phyloP scores from a whole-genome alignment of 2,113 vertebrate genomes.

The Andinoacara biseriatus region DNA sequence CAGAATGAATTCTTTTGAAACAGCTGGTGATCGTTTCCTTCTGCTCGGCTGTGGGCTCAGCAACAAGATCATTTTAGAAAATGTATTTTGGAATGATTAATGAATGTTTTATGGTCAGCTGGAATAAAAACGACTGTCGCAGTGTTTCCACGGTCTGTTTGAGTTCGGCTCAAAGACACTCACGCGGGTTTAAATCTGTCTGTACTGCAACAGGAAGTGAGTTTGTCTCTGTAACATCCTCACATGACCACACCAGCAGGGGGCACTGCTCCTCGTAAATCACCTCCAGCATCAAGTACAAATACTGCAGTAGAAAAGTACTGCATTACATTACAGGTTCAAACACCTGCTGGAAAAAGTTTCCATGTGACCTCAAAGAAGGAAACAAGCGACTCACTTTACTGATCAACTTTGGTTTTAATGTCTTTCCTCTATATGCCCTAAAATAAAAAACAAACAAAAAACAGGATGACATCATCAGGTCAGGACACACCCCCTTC shows the following conservation, averaged over 20 bases:
- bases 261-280: not conserved
- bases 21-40: not conserved
- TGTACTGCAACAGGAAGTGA: too few relatives aligned
- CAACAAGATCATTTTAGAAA: not conserved
- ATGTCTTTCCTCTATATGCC: constrained; percentile 29
- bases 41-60: not conserved
- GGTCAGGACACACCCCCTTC: not conserved
- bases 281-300: too few relatives aligned
- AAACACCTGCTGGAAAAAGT: too few relatives aligned
- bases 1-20: not conserved
- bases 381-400: not conserved
- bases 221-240: not conserved
- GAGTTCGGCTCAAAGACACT: not conserved
- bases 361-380: not conserved
- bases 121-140: not conserved
- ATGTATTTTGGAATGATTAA: not conserved
- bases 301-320: too few relatives aligned
- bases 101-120: not conserved
- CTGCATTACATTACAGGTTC: too few relatives aligned
- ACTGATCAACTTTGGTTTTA: constrained; percentile 55
- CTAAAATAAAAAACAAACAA: not conserved
- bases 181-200: too few relatives aligned
- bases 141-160: not conserved
- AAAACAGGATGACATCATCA: constrained; percentile 24
- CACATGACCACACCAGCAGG: not conserved